Evolutionary conservation across 2,888 invertebrate species (phyloP), one percentile per base, ranked within the genome.

Genomic region (Argyra leucocephala): DNA sequence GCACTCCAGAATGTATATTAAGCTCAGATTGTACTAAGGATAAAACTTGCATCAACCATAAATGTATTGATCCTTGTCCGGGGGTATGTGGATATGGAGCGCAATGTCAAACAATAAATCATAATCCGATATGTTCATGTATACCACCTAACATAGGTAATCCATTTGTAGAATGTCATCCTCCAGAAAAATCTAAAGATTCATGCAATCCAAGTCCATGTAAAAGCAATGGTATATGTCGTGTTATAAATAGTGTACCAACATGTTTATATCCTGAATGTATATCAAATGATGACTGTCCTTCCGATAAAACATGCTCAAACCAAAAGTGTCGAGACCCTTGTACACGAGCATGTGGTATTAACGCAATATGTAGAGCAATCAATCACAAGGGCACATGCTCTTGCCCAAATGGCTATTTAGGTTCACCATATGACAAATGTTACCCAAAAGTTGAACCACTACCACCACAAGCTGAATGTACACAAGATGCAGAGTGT

Each of bases 171-270:
- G 83, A 84, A 73, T 91, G 91, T 75, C 81, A 83, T 69, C 72
- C 75, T 62, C 76, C 77, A 15, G 66, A 71, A 2, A 73, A 77
- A 69, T 82, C 82, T 63, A 77, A 79, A 65, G 88, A 93, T 76
- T 90, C 89, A n/a, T 93, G 93, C 80, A 86, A 85, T 74, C 91
- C 91, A 67, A 90, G 90, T 59, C 93, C 93, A 1, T 94, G 93
- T 74, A 87, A 87, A 61, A 84, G 86, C 63, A 92, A 92, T 73
- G 93, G 93, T 6, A 86, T 89, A 69, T 94, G 94, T 75, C 85
- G 86, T 66, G 83, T 88, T 1, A 82, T 86, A 67, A 89, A 89
- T 69, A 83, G 83, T 21, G 83, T 84, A 4, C 89, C 91, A 0
- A 83, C 85, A 64, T 93, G 93, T 74, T 83, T 85, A 65, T 93